Conservation (phyloP, 2,113 vertebrate species). For the Cyanoderma ruficeps region DNA sequence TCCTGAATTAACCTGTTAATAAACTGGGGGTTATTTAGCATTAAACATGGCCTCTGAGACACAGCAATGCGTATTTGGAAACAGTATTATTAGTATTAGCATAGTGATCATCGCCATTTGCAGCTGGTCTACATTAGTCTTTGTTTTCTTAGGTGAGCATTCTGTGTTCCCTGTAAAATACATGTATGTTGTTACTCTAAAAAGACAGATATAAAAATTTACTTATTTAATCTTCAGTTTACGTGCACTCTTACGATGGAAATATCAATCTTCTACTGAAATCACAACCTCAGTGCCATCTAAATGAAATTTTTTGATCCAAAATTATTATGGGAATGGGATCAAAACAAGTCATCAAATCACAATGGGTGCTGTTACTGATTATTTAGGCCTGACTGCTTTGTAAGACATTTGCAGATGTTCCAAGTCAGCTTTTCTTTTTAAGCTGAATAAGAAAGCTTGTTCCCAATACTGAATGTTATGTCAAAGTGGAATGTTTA, state of each 20-base stretch:
- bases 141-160: not conserved
- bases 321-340: not conserved
- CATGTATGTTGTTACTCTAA: not conserved
- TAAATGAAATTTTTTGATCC: not conserved
- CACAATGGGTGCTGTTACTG: not conserved
- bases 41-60: not conserved
- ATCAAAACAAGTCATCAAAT: not conserved
- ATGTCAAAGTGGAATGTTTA: not conserved
- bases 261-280: not conserved
- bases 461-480: not conserved
- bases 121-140: not conserved
- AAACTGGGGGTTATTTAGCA: not conserved
- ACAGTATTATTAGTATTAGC: not conserved
- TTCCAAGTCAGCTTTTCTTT: not conserved
- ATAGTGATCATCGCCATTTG: not conserved
- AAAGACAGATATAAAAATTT: not conserved
- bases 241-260: not conserved
- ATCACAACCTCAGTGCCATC: not conserved
- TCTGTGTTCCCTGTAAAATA: not conserved
- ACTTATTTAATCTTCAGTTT: not conserved
- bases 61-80: not conserved
- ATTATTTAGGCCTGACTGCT: not conserved
- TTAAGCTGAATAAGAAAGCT: not conserved
- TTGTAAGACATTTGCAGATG: not conserved
- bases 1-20: not conserved